Evolutionary conservation across 2,797 vertebrate genomes (phyloP).

Genomic region (Eidolon dupreanum): DNA sequence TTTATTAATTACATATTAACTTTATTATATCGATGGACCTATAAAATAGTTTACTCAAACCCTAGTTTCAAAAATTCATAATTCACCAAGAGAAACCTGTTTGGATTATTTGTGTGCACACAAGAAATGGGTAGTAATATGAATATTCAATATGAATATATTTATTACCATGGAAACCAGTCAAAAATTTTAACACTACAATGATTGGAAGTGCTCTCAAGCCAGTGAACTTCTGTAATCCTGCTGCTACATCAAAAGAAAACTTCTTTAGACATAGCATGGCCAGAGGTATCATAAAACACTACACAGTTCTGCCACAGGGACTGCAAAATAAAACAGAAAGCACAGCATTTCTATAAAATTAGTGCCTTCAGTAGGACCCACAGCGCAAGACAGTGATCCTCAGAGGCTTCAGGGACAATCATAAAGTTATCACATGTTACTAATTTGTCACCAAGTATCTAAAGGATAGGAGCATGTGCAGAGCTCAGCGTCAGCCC

Average conservation of each 20-base stretch:
- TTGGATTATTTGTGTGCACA: background rate
- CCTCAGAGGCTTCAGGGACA: background rate
- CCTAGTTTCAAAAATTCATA: background rate
- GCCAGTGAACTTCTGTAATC: background rate
- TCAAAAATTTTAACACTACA: background rate
- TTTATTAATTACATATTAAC: too few relatives aligned
- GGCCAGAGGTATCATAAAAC: background rate
- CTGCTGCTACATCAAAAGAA: background rate
- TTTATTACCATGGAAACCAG: background rate
- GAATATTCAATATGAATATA: background rate
- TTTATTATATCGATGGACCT: background rate
- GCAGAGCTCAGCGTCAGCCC: background rate
- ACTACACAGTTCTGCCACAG: background rate
- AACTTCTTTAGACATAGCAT: background rate
- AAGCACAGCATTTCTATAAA: background rate
- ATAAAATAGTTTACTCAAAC: background rate
- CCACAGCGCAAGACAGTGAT: background rate
- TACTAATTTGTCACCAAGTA: background rate
- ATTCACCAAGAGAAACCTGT: background rate
- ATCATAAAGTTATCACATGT: background rate
- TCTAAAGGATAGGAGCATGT: background rate
- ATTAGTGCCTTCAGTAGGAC: background rate
- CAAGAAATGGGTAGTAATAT: background rate
- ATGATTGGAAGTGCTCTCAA: background rate
- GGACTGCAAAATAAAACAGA: background rate